Evolutionary conservation across 1,140 invertebrate genomes (phyloP), one percentile per base, ranked within the genome.

Genomic region (Trachelipus rathkii): DNA sequence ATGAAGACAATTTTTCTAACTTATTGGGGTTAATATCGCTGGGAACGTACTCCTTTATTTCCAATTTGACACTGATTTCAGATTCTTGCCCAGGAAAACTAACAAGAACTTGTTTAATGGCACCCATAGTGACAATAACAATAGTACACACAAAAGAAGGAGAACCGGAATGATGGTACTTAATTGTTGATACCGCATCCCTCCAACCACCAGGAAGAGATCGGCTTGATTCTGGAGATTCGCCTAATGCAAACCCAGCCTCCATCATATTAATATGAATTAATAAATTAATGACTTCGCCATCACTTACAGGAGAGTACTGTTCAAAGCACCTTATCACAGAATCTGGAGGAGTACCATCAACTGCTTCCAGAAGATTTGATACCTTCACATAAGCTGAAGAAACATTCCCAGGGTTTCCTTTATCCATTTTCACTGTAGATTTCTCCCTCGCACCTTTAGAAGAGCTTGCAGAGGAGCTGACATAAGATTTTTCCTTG

Each of bases 221-320:
- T 45, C 19, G 0, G 13, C 11, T 21, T 0, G 33, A 24, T 8
- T 45, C 10, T n/a, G 33, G 11, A 53, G 21, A 5, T 15, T 21
- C 23, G 15, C 73, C 69, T 13, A 69, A 50, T n/a, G 69, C 9
- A 72, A 81, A 81, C 0, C 77, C 77, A 69, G 73, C 77, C 69
- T 81, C 79, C 19, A 78, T 15, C 77, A 81, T 81, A 43, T 72
- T 81, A 15, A 78, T 77, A 50, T 81, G 77, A 19, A 77, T 67
- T 68, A 81, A 43, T 21, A 81, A 72, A 53, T 81, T 81, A 19
- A 81, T n/a, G 11, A 74, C 75, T n/a, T 78, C 71, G 44, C 77
- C 74, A 5, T 43, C 10, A 23, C 74, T 71, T n/a, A 45, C 43
- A 19, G 79, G 79, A 21, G 44, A 44, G 50, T 72, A 81, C 10